phyloP scores from a whole-genome alignment of 2,797 vertebrate species.

The Sebastes iracundus region DNA sequence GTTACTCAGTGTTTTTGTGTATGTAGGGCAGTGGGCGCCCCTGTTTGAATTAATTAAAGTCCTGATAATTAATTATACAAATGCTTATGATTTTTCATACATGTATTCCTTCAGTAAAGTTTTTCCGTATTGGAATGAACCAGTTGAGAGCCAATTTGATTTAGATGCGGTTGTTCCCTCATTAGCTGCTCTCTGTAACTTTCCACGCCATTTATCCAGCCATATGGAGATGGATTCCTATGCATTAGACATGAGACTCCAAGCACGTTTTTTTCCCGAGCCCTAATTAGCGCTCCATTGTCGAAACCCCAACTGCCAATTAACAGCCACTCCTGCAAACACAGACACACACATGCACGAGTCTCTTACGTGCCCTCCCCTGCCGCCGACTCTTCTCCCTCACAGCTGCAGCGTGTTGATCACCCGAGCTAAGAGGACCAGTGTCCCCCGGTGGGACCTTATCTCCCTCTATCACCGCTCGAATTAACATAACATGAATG shows the following conservation, averaged over 20 bases:
- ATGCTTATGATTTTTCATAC: slow-evolving; percentile 54
- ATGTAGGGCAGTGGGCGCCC: slow-evolving; percentile 59
- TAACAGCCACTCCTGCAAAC: slow-evolving; percentile 61
- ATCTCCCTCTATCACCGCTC: slow-evolving; percentile 67
- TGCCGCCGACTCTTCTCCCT: background rate
- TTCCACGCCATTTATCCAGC: slow-evolving; percentile 58
- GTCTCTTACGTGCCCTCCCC: slow-evolving; percentile 4
- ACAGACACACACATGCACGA: slow-evolving; percentile 10
- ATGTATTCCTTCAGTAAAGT: slow-evolving; percentile 64
- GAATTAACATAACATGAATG: slow-evolving; percentile 78
- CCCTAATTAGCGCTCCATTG: slow-evolving; percentile 75
- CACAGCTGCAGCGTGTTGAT: slow-evolving; percentile 70
- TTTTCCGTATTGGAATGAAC: slow-evolving; percentile 24
- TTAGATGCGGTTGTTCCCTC: slow-evolving; percentile 44
- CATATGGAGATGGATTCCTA: slow-evolving; percentile 70
- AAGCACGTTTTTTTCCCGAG: slow-evolving; percentile 18
- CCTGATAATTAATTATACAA: slow-evolving; percentile 70
- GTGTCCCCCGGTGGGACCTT: slow-evolving; percentile 60
- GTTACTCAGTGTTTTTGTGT: slow-evolving; percentile 45
- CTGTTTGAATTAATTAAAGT: slow-evolving; percentile 64
- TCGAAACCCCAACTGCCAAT: slow-evolving; percentile 72
- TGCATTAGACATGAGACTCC: slow-evolving; percentile 64
- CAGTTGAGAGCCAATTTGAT: slow-evolving; percentile 31
- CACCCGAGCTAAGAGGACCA: slow-evolving; percentile 39
- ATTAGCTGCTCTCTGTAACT: slow-evolving; percentile 60